Percentiles rank a stretch among this genome's conserved stretches.
Evolutionary conservation across 1,140 invertebrate species (phyloP).

Genomic region (Tetragnatha versicolor): DNA sequence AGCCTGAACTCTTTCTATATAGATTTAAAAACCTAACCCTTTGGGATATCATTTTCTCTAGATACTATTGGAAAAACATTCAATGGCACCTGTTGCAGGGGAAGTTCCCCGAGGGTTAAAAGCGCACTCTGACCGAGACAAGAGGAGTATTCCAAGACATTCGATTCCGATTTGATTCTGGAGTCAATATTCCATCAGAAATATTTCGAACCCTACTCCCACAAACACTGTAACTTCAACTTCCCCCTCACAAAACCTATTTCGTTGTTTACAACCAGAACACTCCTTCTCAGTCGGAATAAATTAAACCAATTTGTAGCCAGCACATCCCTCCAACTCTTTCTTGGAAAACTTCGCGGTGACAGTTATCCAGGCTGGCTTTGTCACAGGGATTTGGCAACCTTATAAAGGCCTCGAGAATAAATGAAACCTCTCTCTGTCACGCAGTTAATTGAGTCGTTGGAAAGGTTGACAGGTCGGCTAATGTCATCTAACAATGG

Average conservation of each 20-base stretch:
- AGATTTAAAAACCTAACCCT: too few species aligned
- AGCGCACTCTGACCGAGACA: too few species aligned
- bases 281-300: background rate
- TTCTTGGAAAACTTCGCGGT: background rate
- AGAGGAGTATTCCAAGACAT: too few species aligned
- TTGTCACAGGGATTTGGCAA: background rate
- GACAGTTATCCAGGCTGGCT: background rate
- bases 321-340: background rate
- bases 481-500: constrained; percentile 24
- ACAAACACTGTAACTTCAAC: too few species aligned
- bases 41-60: too few species aligned
- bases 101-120: too few species aligned
- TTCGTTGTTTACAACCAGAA: background rate
- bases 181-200: too few species aligned
- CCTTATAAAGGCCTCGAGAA: constrained; percentile 3
- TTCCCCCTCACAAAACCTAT: background rate
- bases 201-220: too few species aligned
- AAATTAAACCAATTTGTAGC: background rate
- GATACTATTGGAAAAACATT: too few species aligned
- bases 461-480: constrained; percentile 2
- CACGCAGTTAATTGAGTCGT: constrained; percentile 14
- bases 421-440: constrained; percentile 10
- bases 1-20: too few species aligned
- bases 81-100: too few species aligned
- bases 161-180: too few species aligned